Evolutionary conservation across 1,140 invertebrate genomes (phyloP), one percentile per base, ranked within the genome.

Genomic region (Caenorhabditis inopinata): DNA sequence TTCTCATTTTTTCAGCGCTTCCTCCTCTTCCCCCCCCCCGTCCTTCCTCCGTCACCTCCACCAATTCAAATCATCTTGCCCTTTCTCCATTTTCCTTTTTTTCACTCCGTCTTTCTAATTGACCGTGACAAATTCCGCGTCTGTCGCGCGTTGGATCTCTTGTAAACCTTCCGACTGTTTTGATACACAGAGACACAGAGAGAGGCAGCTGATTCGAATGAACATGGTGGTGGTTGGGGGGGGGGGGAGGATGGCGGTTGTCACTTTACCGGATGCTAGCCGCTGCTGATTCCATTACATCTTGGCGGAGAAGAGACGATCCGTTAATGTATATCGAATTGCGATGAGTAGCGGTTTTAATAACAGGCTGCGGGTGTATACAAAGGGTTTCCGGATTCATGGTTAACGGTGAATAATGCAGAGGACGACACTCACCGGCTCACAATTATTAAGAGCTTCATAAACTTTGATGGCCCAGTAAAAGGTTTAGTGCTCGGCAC

Each of bases 201-300:
- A 14, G 38, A 14, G 14, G 38, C 38, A 42, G 38, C 38, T 42
- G 38, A 42, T 42, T 42, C 14, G 38, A n/a, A n/a, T n/a, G 38
- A 42, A 42, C 5, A 42, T 14, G 38, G 38, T n/a, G n/a, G n/a
- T n/a, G n/a, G n/a, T n/a, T n/a, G 27, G 7, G 14, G 49, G 9
- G 49, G 27, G 4, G 27, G 5, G 27, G 49, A 25, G 49, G 27
- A 11, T 27, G 49, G 11, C 3, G 25, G 58, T 42, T 29, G 58
- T 68, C 58, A 68, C 58, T 68, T 68, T 68, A 68, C 58, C 58
- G 58, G 58, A 68, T 42, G 14, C 29, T 68, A 68, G 58, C 58
- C 58, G 5, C 38, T 42, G 6, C 38, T 14, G 58, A 68, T 68
- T 68, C 58, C 58, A 68, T 68, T 68, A 68, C 58, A 38, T 68